Evolutionary conservation across 2,797 vertebrate genomes (phyloP).

Genomic region (Coregonus ussuriensis): DNA sequence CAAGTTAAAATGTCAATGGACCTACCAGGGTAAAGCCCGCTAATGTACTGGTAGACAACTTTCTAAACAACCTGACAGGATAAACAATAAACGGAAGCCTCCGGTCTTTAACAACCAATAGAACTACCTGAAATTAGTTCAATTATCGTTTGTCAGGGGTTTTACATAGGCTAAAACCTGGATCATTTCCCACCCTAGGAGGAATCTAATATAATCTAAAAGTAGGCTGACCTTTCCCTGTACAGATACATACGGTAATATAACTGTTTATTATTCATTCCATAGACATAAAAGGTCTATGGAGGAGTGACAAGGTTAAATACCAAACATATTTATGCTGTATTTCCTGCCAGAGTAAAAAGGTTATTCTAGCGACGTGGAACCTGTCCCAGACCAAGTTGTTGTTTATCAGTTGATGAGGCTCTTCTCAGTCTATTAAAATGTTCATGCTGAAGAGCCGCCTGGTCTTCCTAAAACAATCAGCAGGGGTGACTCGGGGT

Average conservation of each 20-base stretch:
- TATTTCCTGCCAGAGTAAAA: conserved; percentile 16
- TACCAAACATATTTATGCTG: conserved; percentile 25
- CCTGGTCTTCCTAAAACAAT: conserved; percentile 48
- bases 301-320: conserved; percentile 10
- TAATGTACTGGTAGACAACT: too few species aligned
- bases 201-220: too few species aligned
- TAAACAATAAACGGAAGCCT: too few species aligned
- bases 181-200: background rate
- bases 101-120: too few species aligned
- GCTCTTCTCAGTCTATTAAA: conserved; percentile 25
- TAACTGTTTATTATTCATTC: conserved; percentile 12
- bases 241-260: conserved; percentile 11
- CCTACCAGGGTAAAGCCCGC: too few species aligned
- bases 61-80: too few species aligned
- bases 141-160: too few species aligned
- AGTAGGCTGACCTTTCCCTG: too few species aligned
- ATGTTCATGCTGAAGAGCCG: conserved; percentile 23
- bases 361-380: background rate
- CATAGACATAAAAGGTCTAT: background rate
- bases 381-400: conserved; percentile 1
- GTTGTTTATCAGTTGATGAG: conserved; percentile 8
- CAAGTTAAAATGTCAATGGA: too few species aligned
- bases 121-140: too few species aligned
- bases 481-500: conserved; percentile 13
- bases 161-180: too few species aligned